Evolutionary conservation across 2,888 invertebrate genomes (phyloP).

Genomic region (Bursaphelenchus okinawaensis): DNA sequence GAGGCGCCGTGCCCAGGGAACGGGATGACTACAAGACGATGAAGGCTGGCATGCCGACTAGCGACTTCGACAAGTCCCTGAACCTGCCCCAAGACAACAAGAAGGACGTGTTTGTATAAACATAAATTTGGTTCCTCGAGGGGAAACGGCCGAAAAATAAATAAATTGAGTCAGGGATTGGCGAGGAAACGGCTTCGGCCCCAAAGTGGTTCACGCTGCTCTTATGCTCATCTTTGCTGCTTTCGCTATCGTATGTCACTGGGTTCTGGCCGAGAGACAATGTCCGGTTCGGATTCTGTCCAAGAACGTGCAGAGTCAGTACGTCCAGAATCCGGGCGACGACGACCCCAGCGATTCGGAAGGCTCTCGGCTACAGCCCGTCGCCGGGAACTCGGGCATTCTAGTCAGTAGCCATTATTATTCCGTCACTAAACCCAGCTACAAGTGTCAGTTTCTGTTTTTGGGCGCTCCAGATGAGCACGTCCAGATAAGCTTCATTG

Average conservation of each 20-base stretch:
- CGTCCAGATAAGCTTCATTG: constrained; percentile 45
- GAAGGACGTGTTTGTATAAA: too few species aligned
- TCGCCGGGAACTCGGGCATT: constrained; percentile 21
- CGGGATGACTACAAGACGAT: neutral
- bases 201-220: neutral
- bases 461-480: constrained; percentile 44
- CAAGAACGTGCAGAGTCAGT: constrained; percentile 13
- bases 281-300: constrained; percentile 30
- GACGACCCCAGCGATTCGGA: neutral
- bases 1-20: neutral
- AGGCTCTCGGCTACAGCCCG: neutral
- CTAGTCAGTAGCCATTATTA: constrained; percentile 28
- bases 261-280: constrained; percentile 1
- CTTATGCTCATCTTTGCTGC: neutral
- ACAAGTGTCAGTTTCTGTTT: constrained; percentile 37
- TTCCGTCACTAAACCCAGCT: constrained; percentile 15
- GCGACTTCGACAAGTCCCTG: neutral
- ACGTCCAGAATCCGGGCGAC: neutral
- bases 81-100: neutral
- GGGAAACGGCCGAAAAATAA: neutral
- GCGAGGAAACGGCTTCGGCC: neutral
- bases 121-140: too few species aligned
- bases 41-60: neutral
- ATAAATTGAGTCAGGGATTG: neutral
- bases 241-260: neutral